phyloP scores from a whole-genome alignment of 2,888 invertebrate genomes.

The Scaptomyza reducta region DNA sequence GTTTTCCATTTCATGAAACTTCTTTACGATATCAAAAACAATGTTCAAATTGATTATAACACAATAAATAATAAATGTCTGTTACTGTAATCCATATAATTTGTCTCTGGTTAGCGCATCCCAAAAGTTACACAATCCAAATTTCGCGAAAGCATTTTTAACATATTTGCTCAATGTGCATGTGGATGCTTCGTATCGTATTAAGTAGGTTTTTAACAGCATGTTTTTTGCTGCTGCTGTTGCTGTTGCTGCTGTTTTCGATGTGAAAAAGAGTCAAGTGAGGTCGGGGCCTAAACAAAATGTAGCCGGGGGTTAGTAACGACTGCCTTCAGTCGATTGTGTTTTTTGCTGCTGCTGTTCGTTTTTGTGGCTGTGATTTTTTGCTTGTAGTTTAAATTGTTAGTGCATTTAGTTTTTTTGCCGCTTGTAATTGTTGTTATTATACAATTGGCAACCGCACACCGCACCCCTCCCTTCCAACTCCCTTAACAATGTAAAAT shows the following conservation, averaged over 20 bases:
- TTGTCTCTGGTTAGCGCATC: slow-evolving; percentile 42
- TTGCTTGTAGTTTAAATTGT: slow-evolving; percentile 63
- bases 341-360: slow-evolving; percentile 17
- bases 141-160: slow-evolving; percentile 32
- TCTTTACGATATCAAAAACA: too few relatives aligned
- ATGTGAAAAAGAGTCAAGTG: slow-evolving; percentile 78
- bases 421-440: slow-evolving; percentile 75
- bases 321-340: slow-evolving; percentile 63
- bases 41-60: too few relatives aligned
- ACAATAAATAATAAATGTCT: slow-evolving; percentile 8
- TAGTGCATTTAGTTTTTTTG: slow-evolving; percentile 67
- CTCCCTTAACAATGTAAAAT: slow-evolving; percentile 42
- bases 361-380: slow-evolving; percentile 56
- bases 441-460: slow-evolving; percentile 63
- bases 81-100: slow-evolving; percentile 21
- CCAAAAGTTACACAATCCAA: slow-evolving; percentile 54
- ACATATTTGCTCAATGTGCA: slow-evolving; percentile 62
- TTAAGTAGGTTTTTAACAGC: slow-evolving; percentile 51
- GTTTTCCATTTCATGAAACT: too few relatives aligned
- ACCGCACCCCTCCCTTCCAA: slow-evolving; percentile 18
- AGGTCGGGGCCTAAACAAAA: slow-evolving; percentile 59
- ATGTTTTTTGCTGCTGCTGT: slow-evolving; percentile 17
- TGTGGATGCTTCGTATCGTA: slow-evolving; percentile 64
- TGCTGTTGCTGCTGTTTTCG: slow-evolving; percentile 44
- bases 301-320: slow-evolving; percentile 64